Evolutionary conservation across 2,888 invertebrate species (phyloP), one percentile per base, ranked within the genome.

Genomic region (Zaprionus lineosus): DNA sequence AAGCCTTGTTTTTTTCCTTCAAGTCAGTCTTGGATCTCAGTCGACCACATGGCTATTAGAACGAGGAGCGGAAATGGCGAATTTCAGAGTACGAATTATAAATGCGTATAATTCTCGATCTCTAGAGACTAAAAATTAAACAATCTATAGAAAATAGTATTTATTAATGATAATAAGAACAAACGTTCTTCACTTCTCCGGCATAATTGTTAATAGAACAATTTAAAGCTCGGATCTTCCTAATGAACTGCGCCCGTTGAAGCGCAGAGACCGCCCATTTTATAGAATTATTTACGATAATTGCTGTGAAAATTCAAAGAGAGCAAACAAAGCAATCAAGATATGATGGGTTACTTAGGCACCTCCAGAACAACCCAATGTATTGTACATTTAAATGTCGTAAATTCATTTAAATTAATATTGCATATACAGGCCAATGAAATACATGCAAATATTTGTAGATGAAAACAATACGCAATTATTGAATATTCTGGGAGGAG

Each of bases 321-420:
- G 47, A 44, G 41, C 52, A 53, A 66, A 74, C 61, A 77, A 72
- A 74, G 41, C 75, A 82, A 77, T 82, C 82, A 48, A 60, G 28
- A n/a, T n/a, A n/a, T n/a, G n/a, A n/a, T n/a, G n/a, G n/a, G n/a
- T n/a, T n/a, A n/a, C n/a, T n/a, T n/a, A n/a, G n/a, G n/a, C n/a
- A n/a, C n/a, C n/a, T n/a, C n/a, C 47, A 56, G 47, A 36, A 52
- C 56, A 61, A 69, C 36, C 56, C 34, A 47, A 12, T 15, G 47
- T 47, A 33, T 48, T 48, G 18, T 52, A 55, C 37, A 56, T 16
- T 58, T 67, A 46, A 29, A 46, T 43, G 71, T 83, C 79, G 51
- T 79, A 79, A 83, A 83, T 83, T 79, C 57, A 74, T 79, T 76
- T 63, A 61, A 70, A 61, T 64, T n/a, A n/a, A n/a, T n/a, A n/a